Evolutionary conservation across 2,888 invertebrate genomes (phyloP).

Genomic region (Archaeoteleia sp.): DNA sequence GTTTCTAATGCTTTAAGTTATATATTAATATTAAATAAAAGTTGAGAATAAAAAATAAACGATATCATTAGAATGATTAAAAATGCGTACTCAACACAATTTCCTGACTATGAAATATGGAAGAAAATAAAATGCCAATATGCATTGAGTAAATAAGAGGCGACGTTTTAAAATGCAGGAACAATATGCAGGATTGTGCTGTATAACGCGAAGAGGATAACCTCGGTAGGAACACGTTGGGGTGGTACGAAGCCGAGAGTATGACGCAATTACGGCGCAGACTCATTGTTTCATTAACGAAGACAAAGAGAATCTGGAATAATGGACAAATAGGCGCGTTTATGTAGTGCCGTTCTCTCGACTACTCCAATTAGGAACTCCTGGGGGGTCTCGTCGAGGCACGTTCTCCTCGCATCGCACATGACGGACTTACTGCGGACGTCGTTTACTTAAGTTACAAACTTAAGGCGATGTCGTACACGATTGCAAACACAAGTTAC

Average conservation of each 20-base stretch:
- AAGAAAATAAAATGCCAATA: slow-evolving; percentile 24
- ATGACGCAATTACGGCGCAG: slow-evolving; percentile 72
- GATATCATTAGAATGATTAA: too few relatives aligned
- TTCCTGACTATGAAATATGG: slow-evolving; percentile 18
- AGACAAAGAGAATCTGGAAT: slow-evolving; percentile 75
- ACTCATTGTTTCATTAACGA: slow-evolving; percentile 75
- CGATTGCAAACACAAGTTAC: too few relatives aligned
- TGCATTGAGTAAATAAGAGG: too few relatives aligned
- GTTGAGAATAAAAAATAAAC: too few relatives aligned
- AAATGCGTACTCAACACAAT: too few relatives aligned
- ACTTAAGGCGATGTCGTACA: too few relatives aligned
- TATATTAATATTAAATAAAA: too few relatives aligned
- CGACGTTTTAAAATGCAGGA: slow-evolving; percentile 26
- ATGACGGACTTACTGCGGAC: slow-evolving; percentile 46
- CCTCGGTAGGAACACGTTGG: slow-evolving; percentile 55
- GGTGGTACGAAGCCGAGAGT: slow-evolving; percentile 54
- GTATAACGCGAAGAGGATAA: slow-evolving; percentile 60
- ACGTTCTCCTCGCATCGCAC: slow-evolving; percentile 59
- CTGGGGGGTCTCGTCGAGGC: slow-evolving; percentile 61
- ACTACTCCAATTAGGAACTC: slow-evolving; percentile 72
- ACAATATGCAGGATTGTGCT: slow-evolving; percentile 36
- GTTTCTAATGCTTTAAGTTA: too few relatives aligned
- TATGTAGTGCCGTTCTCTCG: slow-evolving; percentile 68
- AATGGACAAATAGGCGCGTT: slow-evolving; percentile 75
- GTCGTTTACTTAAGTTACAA: slow-evolving; percentile 47